phyloP scores from a whole-genome alignment of 2,888 invertebrate species.

The Drosophila subquinaria region DNA sequence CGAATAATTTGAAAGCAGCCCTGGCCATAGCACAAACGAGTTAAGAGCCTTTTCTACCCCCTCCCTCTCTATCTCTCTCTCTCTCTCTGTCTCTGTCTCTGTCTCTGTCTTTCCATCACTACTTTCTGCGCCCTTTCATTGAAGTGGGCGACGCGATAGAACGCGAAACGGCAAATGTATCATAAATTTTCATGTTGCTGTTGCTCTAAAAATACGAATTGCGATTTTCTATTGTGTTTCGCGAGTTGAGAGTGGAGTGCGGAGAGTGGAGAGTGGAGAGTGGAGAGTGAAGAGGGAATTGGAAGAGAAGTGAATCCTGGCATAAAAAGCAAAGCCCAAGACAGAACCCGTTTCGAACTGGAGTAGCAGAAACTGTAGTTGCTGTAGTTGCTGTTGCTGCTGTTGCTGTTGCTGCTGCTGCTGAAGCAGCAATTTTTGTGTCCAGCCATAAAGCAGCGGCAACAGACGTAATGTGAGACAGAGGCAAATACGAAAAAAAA shows the following conservation, averaged over 20 bases:
- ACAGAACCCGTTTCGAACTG: conserved; percentile 55
- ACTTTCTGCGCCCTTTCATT: not conserved
- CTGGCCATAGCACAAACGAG: conserved; percentile 43
- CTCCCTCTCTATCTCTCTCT: not conserved
- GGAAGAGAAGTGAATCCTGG: conserved; percentile 31
- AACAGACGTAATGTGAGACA: conserved; percentile 18
- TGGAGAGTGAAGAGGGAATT: conserved; percentile 9
- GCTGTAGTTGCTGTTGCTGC: too few species aligned
- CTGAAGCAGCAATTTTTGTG: conserved; percentile 75
- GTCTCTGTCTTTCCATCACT: not conserved
- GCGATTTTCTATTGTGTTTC: conserved; percentile 76
- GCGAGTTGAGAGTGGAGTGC: conserved; percentile 4
- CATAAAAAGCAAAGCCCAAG: conserved; percentile 76
- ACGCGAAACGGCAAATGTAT: conserved; percentile 65
- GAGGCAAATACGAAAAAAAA: conserved; percentile 15
- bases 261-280: not conserved
- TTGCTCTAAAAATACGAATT: conserved; percentile 74
- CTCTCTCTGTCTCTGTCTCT: not conserved
- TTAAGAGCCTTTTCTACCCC: conserved; percentile 21
- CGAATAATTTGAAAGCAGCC: conserved; percentile 56
- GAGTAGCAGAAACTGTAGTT: conserved; percentile 46
- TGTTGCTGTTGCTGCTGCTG: conserved; percentile 32
- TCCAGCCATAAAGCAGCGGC: conserved; percentile 75
- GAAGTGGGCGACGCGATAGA: conserved; percentile 16
- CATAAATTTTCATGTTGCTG: conserved; percentile 74